Evolutionary conservation across 2,113 vertebrate species (phyloP), one percentile per base, ranked within the genome.

Genomic region (Plestiodon gilberti): DNA sequence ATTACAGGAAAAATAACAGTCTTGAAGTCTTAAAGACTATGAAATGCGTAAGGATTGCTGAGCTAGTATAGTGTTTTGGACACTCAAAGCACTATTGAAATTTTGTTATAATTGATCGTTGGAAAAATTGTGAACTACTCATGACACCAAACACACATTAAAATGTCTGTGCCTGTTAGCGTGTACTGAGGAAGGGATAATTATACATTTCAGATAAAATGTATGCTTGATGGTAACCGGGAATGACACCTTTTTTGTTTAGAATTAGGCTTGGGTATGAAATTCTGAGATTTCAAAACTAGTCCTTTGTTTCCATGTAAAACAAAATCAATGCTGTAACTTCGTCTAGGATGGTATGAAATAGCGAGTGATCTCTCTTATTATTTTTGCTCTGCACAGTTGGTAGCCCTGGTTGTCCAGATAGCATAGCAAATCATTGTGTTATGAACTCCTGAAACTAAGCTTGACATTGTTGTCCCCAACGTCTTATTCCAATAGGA

Each of bases 301-400:
- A 20, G 8, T 33, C 13, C 6, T 84, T 80, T 23, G 18, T 48
- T 48, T 48, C 43, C 43, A 48, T 48, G 8, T 48, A 48, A 48
- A 48, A 48, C 43, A 48, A 48, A 48, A 48, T 48, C 43, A 48
- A 48, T 48, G 43, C 43, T 48, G 43, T 48, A 48, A 48, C 43
- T 48, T 48, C 43, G 8, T 48, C 43, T 48, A 48, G 43, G 23
- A 70, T 22, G 18, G 62, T 33, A 33, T 23, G 59, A 73, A 57
- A 61, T 25, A 59, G 9, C 23, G 22, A 74, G 9, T 11, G 20
- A 43, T 8, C 20, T 48, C 22, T 70, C 64, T 64, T 52, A 75
- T 62, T 48, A 35, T 48, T 78, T n/a, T 85, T 71, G 52, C 25
- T 79, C 35, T 25, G 52, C 79, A 78, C 65, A 85, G 64, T 83